phyloP scores from a whole-genome alignment of 2,888 invertebrate species.

The Pachliopta kotzebuea region DNA sequence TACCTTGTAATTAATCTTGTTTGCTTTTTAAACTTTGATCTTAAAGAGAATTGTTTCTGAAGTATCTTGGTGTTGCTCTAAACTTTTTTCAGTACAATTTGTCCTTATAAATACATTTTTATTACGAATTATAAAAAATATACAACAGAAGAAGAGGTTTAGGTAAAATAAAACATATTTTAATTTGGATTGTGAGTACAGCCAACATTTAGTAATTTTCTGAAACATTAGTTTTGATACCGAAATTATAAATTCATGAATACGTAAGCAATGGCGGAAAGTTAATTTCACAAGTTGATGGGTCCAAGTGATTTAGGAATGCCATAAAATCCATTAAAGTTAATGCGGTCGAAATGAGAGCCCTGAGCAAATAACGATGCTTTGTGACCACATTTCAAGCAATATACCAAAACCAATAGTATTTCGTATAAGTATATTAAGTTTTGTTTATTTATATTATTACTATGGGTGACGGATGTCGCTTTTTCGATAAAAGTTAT shows the following conservation, averaged over 20 bases:
- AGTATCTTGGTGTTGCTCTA: background rate
- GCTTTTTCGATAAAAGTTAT: too few species aligned
- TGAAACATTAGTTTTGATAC: background rate
- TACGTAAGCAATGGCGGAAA: constrained; percentile 11
- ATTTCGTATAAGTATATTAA: background rate
- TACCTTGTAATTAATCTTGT: background rate
- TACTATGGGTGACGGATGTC: background rate
- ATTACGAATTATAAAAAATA: background rate
- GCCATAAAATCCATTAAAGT: constrained; percentile 17
- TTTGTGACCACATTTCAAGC: constrained; percentile 5
- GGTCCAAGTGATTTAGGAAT: constrained; percentile 9
- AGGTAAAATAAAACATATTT: too few species aligned
- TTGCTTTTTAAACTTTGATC: background rate
- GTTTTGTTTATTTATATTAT: background rate
- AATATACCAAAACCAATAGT: background rate
- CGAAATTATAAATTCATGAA: constrained; percentile 8
- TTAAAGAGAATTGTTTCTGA: background rate
- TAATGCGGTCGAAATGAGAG: constrained; percentile 15
- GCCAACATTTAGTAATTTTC: background rate
- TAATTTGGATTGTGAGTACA: background rate
- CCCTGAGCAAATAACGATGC: constrained; percentile 4
- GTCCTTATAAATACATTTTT: background rate
- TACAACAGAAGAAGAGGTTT: too few species aligned
- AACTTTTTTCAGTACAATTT: background rate
- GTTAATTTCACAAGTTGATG: constrained; percentile 13